A percentile compares a stretch with the other conserved stretches of the same genome.
Evolutionary conservation across 1,140 invertebrate species (phyloP).

Genomic region (Drosophila subobscura): DNA sequence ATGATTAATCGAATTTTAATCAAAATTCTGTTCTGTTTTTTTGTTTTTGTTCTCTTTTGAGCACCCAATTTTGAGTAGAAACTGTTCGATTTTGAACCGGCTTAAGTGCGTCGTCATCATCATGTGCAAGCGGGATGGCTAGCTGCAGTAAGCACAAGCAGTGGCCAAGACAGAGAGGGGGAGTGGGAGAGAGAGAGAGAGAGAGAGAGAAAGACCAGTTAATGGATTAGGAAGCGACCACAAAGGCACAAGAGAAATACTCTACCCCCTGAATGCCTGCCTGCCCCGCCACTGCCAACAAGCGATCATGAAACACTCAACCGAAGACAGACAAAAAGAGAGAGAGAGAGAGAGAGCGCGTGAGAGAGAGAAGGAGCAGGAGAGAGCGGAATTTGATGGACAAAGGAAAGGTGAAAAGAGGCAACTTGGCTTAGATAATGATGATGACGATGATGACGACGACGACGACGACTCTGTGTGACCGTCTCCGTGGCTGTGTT

Average conservation of each 20-base stretch:
- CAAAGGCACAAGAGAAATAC: slow-evolving; percentile 39
- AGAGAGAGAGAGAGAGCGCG: background rate
- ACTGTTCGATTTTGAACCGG: slow-evolving; percentile 10
- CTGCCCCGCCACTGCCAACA: slow-evolving; percentile 15
- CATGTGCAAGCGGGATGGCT: slow-evolving; percentile 23
- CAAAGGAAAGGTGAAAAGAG: slow-evolving; percentile 76
- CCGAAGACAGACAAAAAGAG: background rate
- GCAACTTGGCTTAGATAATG: slow-evolving; percentile 59
- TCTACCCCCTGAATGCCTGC: slow-evolving; percentile 4
- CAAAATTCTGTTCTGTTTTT: slow-evolving; percentile 28
- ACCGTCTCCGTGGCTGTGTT: slow-evolving; percentile 15
- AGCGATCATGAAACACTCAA: background rate
- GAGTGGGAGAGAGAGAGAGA: slow-evolving; percentile 1
- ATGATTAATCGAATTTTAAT: slow-evolving; percentile 48
- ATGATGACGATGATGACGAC: slow-evolving; percentile 25
- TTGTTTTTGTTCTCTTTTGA: slow-evolving; percentile 8
- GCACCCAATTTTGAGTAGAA: slow-evolving; percentile 4
- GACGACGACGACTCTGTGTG: background rate
- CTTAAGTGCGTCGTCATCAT: slow-evolving; percentile 49
- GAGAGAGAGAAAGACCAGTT: slow-evolving; percentile 33
- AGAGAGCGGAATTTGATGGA: slow-evolving; percentile 56
- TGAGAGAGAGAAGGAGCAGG: slow-evolving; percentile 30
- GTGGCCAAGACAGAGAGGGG: background rate
- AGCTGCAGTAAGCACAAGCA: slow-evolving; percentile 2
- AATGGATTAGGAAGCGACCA: slow-evolving; percentile 59